Evolutionary conservation across 2,888 invertebrate species (phyloP), one percentile per base, ranked within the genome.

Genomic region (Hypena proboscidalis): DNA sequence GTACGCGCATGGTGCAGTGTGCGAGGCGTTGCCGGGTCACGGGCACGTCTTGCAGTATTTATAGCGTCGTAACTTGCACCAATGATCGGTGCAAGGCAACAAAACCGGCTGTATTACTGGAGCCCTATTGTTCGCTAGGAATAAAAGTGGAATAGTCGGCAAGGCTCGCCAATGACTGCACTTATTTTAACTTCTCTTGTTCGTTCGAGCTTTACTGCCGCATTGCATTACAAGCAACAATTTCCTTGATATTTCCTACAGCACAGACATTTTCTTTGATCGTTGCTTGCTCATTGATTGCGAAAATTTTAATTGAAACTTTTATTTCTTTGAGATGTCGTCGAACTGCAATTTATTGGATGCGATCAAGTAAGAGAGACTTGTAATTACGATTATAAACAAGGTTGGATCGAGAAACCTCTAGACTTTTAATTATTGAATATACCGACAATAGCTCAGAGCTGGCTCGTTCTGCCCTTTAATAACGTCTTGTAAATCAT

Each of bases 61-160:
- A 90, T 89, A 82, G 86, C 83, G 63, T 84, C 87, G 79, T 88
- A 85, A 89, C 87, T 87, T 77, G 82, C 78, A 78, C 74, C 80
- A 76, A 76, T 80, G 83, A 87, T 85, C 77, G 84, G 77, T 77
- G 70, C 82, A 70, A 73, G 76, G 77, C 73, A 72, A 80, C 79
- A 72, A 75, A 80, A 76, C 78, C 75, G 73, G 75, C 76, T 68
- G 65, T 74, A 75, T 74, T 77, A 75, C 77, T 61, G 67, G 64
- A 72, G 64, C 67, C 68, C 88, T 80, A 90, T 90, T 90, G 89
- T 90, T 90, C 80, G 73, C 81, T 81, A 82, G 76, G 74, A 80
- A 84, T 87, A 85, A 80, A 83, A 79, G 75, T 74, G 65, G 77
- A 78, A 81, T 82, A 76, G 76, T 69, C 69, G 62, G 67, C 66